These are phyloP conservation scores for Abrostola triplasia DNA, from an alignment of 2,888 invertebrate genomes.

Conservation along the genomic window DNA sequence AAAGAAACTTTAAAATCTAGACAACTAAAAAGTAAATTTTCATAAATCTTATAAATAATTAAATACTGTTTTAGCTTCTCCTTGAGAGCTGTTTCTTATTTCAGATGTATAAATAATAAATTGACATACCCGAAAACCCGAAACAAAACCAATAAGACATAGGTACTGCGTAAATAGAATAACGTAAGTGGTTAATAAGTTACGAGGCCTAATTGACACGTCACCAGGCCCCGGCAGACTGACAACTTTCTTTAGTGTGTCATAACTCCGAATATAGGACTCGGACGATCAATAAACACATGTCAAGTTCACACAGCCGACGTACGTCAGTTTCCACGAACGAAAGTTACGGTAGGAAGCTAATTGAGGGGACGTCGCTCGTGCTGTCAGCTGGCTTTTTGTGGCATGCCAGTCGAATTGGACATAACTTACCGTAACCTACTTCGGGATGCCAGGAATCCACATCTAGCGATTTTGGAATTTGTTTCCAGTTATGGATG, in stretches of 20 bases:
- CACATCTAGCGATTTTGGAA: no score
- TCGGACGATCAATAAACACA: slow-evolving; percentile 12
- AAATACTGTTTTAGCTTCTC: no score
- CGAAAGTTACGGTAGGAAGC: slow-evolving; percentile 2
- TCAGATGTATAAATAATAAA: no score
- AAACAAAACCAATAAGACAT: neutral
- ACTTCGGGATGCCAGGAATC: neutral
- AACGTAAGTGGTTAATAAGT: slow-evolving; percentile 2
- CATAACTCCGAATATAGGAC: slow-evolving; percentile 4
- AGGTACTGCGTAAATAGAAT: neutral
- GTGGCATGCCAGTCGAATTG: neutral
- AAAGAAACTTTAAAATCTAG: no score
- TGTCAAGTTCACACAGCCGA: slow-evolving; percentile 14
- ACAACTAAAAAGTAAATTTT: no score
- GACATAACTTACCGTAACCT: neutral
- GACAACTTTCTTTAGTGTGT: slow-evolving; percentile 6
- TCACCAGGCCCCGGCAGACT: slow-evolving; percentile 7
- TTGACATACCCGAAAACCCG: neutral
- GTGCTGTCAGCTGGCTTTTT: neutral
- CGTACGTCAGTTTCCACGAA: slow-evolving; percentile 1
- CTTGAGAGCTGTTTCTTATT: no score
- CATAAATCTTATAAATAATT: no score
- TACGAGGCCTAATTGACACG: slow-evolving; percentile 6
- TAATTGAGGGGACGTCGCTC: neutral
- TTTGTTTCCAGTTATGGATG: no score